Conservation (phyloP, 2,888 invertebrate species). For the Agrenia bidenticulata region DNA sequence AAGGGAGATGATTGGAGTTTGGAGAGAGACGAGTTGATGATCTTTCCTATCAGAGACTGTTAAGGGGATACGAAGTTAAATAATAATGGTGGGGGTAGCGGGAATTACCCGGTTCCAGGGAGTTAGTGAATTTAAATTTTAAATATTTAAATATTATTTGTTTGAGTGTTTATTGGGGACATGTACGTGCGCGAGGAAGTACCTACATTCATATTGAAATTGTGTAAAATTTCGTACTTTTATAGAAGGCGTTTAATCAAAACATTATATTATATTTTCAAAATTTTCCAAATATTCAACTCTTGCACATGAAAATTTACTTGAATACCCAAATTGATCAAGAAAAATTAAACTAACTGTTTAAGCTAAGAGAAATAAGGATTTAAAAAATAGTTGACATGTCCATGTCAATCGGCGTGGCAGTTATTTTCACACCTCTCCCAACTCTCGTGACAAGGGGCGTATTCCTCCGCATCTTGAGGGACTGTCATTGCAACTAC, state of each 20-base stretch:
- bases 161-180: too few relatives aligned
- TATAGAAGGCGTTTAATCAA: too few relatives aligned
- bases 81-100: constrained; percentile 1
- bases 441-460: constrained; percentile 11
- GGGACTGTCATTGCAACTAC: constrained; percentile 15
- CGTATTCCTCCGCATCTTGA: constrained; percentile 5
- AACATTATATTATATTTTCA: too few relatives aligned
- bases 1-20: constrained; percentile 14
- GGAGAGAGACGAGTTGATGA: constrained; percentile 14
- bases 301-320: too few relatives aligned
- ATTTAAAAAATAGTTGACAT: too few relatives aligned
- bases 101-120: constrained; percentile 16
- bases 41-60: not conserved
- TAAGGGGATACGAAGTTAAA: not conserved
- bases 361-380: too few relatives aligned
- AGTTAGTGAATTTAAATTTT: not conserved
- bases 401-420: constrained; percentile 10
- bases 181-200: too few relatives aligned
- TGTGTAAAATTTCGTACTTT: too few relatives aligned
- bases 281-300: too few relatives aligned
- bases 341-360: too few relatives aligned
- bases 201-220: too few relatives aligned
- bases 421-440: constrained; percentile 18
- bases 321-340: too few relatives aligned
- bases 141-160: not conserved